Conservation (phyloP, 2,113 vertebrate species). For the Pycnonotus jocosus region DNA sequence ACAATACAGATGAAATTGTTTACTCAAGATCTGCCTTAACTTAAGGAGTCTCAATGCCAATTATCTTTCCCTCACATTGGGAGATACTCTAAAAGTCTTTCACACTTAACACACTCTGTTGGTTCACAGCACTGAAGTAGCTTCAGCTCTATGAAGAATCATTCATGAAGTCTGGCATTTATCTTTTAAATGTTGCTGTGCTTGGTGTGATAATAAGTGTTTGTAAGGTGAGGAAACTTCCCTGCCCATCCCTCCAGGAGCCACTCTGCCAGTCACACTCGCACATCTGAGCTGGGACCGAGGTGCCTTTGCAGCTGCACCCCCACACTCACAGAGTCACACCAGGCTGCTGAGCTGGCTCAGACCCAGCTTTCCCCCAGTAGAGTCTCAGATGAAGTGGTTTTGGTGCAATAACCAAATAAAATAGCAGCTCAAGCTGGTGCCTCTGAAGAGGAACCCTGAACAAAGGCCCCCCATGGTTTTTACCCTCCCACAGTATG, state of each 20-base stretch:
- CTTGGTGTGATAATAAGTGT: not conserved
- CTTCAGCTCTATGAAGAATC: not conserved
- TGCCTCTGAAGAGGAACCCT: not conserved
- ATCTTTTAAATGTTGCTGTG: not conserved
- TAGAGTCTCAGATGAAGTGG: not conserved
- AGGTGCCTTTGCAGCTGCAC: not conserved
- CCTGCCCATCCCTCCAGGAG: not conserved
- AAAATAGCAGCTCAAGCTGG: not conserved
- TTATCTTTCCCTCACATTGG: not conserved
- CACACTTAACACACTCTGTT: not conserved
- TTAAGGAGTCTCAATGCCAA: not conserved
- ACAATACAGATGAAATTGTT: not conserved
- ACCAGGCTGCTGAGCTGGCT: not conserved
- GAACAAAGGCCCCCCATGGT: not conserved
- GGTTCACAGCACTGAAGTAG: not conserved
- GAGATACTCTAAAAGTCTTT: not conserved
- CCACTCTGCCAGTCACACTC: not conserved
- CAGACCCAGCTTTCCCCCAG: not conserved
- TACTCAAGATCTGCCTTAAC: not conserved
- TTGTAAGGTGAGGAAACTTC: not conserved
- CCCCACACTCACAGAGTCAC: not conserved
- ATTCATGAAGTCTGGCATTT: not conserved
- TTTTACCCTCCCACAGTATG: not conserved
- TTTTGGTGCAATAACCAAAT: not conserved
- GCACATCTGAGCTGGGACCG: not conserved